Evolutionary conservation across 2,113 vertebrate species (phyloP), one percentile per base, ranked within the genome.

Genomic region (Candoia aspera): DNA sequence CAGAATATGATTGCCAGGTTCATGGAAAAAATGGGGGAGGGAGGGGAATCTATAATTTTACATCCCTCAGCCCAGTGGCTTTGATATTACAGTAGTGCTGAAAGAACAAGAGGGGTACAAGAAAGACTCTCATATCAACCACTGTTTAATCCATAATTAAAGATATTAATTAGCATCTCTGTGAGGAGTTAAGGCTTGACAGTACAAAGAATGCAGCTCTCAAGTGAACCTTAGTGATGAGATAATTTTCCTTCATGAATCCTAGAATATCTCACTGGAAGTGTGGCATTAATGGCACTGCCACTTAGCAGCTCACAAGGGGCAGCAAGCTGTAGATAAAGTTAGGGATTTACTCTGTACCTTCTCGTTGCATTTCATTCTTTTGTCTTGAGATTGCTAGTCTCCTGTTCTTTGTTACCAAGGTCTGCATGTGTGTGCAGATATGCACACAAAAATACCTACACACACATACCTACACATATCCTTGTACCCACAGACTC

Each of bases 121-220:
- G 88, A 91, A 95, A 94, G 94, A 94, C 92, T 90, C 79, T 91
- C 93, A 94, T 54, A 94, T 95, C 92, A 92, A 29, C 26, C 93
- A 86, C 68, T 95, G 96, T 96, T 96, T 96, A 96, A 95, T 96
- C 92, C 58, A 95, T 94, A 95, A 94, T 96, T 97, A 96, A 95
- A 95, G 64, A 95, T 15, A 96, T 96, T 96, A 96, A 96, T 95
- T 90, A 96, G 95, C 96, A 96, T 94, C 64, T 91, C 46, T 26
- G 24, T 93, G 89, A 96, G 95, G 96, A 95, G 91, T 53, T 95
- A 92, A 95, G 94, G 95, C 93, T 95, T 93, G 91, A 90, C 86
- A 87, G 95, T 64, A 88, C 46, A 68, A 95, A 94, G 88, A 93
- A 24, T 92, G 17, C 15, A 90, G 84, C 91, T 87, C 91, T 95